Evolutionary conservation across 2,888 invertebrate genomes (phyloP), one percentile per base, ranked within the genome.

Genomic region (Acronicta leporina): DNA sequence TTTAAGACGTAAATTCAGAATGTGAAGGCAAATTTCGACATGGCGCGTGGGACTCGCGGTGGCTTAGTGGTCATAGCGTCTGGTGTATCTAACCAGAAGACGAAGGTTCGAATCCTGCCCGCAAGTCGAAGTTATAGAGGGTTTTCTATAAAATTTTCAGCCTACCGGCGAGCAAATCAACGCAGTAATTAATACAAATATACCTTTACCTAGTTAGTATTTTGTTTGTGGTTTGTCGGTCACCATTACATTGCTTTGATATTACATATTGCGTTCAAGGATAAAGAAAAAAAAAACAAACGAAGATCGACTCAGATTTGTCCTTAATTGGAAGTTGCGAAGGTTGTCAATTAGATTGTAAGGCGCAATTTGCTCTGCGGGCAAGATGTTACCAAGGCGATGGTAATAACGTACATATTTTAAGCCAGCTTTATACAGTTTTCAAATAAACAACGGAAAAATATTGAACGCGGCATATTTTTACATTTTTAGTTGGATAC

Each of bases 311-410:
- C 77, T 82, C 80, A 81, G 79, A 87, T 83, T 84, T 79, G 77
- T 75, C 75, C 82, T 73, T 86, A 85, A 85, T 87, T 85, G 84
- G 83, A 84, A 80, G 76, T 77, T 75, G 70, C 67, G 70, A 81
- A 83, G 80, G 83, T 82, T 77, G 75, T 82, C 80, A 83, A 85
- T 87, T 86, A 83, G 81, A 83, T 83, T 81, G 73, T 73, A 73
- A 73, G 76, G 71, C 80, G 79, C 82, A 87, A 87, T 89, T 85
- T 86, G 84, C 83, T 82, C 82, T 79, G 73, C 62, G 74, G 77
- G 72, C 55, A 40, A 63, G 65, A 75, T 80, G 84, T 83, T 84
- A 76, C 79, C 56, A 68, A 63, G 60, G 68, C 73, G 65, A 61
- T 55, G 68, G 63, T 73, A 20, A 75, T 73, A 79, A 73, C 66